Evolutionary conservation across 2,888 invertebrate species (phyloP), one percentile per base, ranked within the genome.

Genomic region (Dysmachus trigonus): DNA sequence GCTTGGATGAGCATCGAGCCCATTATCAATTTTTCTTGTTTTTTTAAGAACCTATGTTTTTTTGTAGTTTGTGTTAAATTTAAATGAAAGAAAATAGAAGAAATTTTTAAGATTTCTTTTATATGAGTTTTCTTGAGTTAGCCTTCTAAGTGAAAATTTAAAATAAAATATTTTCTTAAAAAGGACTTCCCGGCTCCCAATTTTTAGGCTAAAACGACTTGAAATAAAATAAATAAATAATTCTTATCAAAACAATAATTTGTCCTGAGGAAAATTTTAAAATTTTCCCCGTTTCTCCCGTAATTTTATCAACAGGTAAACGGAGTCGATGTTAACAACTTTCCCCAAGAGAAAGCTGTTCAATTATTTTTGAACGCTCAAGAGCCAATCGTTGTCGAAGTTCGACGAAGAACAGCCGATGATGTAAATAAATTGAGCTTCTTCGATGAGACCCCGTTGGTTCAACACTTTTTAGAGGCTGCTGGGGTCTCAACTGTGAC

Each of bases 361-460:
- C 91, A 93, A 88, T 92, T 93, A 88, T 93, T 94, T 89, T 91
- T 93, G 88, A 92, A 92, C 85, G 93, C 94, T 30, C 91, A 93
- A 88, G 94, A 94, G 89, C 94, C 94, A 85, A 93, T 94, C 88
- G 91, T 93, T 84, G 93, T 94, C 22, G 93, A 94, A 90, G 93
- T 94, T 6, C 91, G 93, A 85, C 91, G 93, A 74, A 91, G 93
- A 86, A 91, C 91, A 51, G 53, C 81, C 3, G 87, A 86, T 6
- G 87, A 88, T 86, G 76, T 22, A 10, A 88, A 87, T 31, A 87
- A 86, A 86, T 86, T 87, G n/a, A 87, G 41, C 51, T 86, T 86
- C 1, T 88, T 87, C 31, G 87, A 88, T 83, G 86, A 87, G 13
- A 86, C 87, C 33, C 51, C 84, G 30, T 13, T 86, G 31, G 82